These are phyloP conservation scores for Carterocephalus palaemon DNA, from an alignment of 2,888 invertebrate genomes.

Conservation along the genomic window DNA sequence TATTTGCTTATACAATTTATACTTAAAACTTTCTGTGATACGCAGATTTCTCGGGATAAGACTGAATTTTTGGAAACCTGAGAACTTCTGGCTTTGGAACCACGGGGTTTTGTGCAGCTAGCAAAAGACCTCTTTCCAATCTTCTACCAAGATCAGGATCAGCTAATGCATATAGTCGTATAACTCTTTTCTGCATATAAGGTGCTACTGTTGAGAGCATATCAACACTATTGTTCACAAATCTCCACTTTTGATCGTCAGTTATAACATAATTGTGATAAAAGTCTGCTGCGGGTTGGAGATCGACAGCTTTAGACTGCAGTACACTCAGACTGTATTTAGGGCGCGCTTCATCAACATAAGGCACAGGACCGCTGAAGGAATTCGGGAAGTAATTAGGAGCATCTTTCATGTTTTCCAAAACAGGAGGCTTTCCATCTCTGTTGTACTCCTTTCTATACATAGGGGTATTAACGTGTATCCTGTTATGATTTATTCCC, in stretches of 20 bases:
- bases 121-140: slow-evolving; percentile 21
- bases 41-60: too few relatives aligned
- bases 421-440: slow-evolving; percentile 81
- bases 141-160: slow-evolving; percentile 84
- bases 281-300: slow-evolving; percentile 84
- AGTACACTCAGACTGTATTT: slow-evolving; percentile 37
- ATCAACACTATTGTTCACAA: slow-evolving; percentile 33
- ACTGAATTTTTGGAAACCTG: too few relatives aligned
- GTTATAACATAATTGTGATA: slow-evolving; percentile 69
- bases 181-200: slow-evolving; percentile 85
- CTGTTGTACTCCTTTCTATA: slow-evolving; percentile 49
- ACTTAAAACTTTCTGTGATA: too few relatives aligned
- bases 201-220: slow-evolving; percentile 30
- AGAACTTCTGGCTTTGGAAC: slow-evolving; percentile 12
- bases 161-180: slow-evolving; percentile 87
- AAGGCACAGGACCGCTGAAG: slow-evolving; percentile 88
- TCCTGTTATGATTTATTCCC: slow-evolving; percentile 51
- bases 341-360: slow-evolving; percentile 62
- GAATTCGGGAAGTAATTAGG: slow-evolving; percentile 98
- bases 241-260: slow-evolving; percentile 32
- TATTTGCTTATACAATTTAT: too few relatives aligned
- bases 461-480: slow-evolving; percentile 49
- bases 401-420: slow-evolving; percentile 88
- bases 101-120: slow-evolving; percentile 16
- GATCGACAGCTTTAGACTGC: slow-evolving; percentile 45